phyloP scores from a whole-genome alignment of 2,113 vertebrate species.

The Erythrocercus mccallii region DNA sequence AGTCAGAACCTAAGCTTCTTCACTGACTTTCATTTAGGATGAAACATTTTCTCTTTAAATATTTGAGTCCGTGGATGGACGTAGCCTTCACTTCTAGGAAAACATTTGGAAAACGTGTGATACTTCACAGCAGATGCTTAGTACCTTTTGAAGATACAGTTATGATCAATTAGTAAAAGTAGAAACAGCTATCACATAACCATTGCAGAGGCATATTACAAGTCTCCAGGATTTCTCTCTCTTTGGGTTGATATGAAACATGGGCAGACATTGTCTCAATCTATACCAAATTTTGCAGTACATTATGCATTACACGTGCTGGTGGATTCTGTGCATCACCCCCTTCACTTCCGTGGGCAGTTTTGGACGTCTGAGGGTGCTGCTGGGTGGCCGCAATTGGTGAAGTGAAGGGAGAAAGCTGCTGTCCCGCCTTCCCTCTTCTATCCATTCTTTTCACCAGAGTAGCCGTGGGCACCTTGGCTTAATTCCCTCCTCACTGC shows the following conservation, averaged over 20 bases:
- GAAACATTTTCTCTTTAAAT: not conserved
- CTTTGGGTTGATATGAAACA: not conserved
- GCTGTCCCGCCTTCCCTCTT: not conserved
- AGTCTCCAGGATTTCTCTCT: not conserved
- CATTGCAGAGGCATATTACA: not conserved
- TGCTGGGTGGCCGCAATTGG: not conserved
- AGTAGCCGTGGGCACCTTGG: not conserved
- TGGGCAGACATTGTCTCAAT: not conserved
- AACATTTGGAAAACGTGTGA: not conserved
- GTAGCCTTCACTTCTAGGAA: not conserved
- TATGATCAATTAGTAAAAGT: not conserved
- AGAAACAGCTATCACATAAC: not conserved
- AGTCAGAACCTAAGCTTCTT: not conserved
- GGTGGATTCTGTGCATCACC: not conserved
- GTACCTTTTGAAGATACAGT: not conserved
- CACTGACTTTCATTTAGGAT: not conserved
- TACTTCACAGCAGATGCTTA: not conserved
- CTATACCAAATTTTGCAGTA: not conserved
- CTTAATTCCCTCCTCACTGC: not conserved
- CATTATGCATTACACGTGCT: not conserved
- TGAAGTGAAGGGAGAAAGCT: not conserved
- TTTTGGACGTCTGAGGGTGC: not conserved
- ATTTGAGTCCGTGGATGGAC: not conserved
- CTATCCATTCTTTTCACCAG: not conserved
- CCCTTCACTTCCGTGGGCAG: not conserved